Evolutionary conservation across 1,140 invertebrate genomes (phyloP).

Genomic region (Ips nitidus): DNA sequence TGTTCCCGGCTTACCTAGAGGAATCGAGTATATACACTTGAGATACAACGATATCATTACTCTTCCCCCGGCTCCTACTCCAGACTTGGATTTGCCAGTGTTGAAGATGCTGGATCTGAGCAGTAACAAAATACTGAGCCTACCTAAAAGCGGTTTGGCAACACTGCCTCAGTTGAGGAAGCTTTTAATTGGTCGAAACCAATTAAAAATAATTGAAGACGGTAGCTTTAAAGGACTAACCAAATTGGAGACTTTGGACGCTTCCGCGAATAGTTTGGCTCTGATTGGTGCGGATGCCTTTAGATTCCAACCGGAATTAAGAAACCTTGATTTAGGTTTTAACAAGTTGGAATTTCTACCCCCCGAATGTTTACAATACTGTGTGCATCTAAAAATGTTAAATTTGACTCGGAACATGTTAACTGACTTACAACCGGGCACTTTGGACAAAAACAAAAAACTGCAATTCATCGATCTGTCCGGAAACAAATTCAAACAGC

Average conservation of each 20-base stretch:
- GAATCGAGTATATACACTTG: slow-evolving; percentile 76
- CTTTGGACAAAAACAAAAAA: slow-evolving; percentile 66
- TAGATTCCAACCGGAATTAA: slow-evolving; percentile 61
- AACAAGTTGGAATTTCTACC: slow-evolving; percentile 74
- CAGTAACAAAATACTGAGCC: slow-evolving; percentile 72
- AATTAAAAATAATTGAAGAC: slow-evolving; percentile 68
- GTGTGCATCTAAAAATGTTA: slow-evolving; percentile 63
- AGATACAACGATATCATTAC: slow-evolving; percentile 70
- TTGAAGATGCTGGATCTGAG: slow-evolving; percentile 74
- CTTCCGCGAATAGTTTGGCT: slow-evolving; percentile 74
- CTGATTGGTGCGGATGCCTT: slow-evolving; percentile 69
- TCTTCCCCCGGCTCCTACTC: slow-evolving; percentile 66
- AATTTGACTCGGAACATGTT: slow-evolving; percentile 79
- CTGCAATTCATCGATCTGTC: slow-evolving; percentile 76
- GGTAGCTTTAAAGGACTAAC: slow-evolving; percentile 68
- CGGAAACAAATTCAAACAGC: slow-evolving; percentile 71
- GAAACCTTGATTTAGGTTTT: slow-evolving; percentile 71
- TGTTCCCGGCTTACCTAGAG: slow-evolving; percentile 70
- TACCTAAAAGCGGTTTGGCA: slow-evolving; percentile 66
- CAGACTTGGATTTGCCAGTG: slow-evolving; percentile 67
- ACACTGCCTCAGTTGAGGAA: slow-evolving; percentile 69
- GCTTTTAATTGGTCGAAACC: slow-evolving; percentile 77
- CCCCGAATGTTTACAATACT: slow-evolving; percentile 67
- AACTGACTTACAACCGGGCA: slow-evolving; percentile 64
- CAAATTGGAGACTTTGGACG: slow-evolving; percentile 73